These are phyloP conservation scores for Setipinna tenuifilis DNA, from an alignment of 2,797 vertebrate species.

Conservation along the genomic window DNA sequence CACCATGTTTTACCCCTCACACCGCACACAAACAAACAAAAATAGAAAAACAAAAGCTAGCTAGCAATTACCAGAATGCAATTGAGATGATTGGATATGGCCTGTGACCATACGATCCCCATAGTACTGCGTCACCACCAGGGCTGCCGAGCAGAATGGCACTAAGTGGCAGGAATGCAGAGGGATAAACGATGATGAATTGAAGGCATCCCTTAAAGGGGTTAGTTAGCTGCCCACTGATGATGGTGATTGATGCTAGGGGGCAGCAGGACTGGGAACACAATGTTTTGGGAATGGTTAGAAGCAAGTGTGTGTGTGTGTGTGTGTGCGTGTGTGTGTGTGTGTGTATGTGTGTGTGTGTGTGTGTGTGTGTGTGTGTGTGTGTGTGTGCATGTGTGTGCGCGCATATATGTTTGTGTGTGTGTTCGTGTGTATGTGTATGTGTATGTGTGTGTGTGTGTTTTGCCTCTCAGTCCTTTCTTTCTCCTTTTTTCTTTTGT, in stretches of 20 bases:
- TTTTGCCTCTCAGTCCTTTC: too few relatives aligned
- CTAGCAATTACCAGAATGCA: background rate
- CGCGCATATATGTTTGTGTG: too few relatives aligned
- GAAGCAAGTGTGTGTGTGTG: background rate
- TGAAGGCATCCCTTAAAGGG: background rate
- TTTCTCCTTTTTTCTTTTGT: background rate
- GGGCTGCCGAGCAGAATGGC: background rate
- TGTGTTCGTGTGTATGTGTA: too few relatives aligned
- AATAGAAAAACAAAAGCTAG: background rate
- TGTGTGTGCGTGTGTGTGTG: slow-evolving; percentile 23
- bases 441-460: too few relatives aligned
- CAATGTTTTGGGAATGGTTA: background rate
- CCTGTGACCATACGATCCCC: background rate
- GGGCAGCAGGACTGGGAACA: background rate
- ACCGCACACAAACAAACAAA: too few relatives aligned
- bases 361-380: background rate
- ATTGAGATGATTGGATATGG: slow-evolving; percentile 13
- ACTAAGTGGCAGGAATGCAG: background rate
- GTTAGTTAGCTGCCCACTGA: slow-evolving; percentile 13
- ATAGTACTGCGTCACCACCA: background rate
- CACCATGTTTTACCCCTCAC: background rate
- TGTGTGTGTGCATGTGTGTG: too few relatives aligned
- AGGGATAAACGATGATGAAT: background rate
- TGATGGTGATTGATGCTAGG: background rate
- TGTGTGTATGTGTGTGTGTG: slow-evolving; percentile 16